Conservation (phyloP, 2,113 vertebrate genomes). For the Prolemur simus region DNA sequence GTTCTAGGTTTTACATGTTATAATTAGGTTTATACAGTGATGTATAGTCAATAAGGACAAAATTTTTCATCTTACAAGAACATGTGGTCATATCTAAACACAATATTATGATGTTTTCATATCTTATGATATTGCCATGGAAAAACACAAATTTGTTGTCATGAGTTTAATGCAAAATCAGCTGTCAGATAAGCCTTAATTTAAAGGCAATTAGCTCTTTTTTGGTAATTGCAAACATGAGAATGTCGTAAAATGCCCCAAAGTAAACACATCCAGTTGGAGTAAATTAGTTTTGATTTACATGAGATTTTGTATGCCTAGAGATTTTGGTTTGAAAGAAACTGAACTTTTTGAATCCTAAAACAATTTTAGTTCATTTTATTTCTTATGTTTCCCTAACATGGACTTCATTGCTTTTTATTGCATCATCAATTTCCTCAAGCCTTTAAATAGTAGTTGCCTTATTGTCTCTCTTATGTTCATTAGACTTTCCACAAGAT, state of each 20-base stretch:
- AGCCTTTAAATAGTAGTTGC: not conserved
- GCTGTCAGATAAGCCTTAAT: conserved; percentile 42
- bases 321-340: conserved; percentile 19
- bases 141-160: conserved; percentile 51
- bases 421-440: not conserved
- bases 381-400: conserved; percentile 6
- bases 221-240: conserved; percentile 53
- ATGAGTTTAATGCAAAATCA: conserved; percentile 56
- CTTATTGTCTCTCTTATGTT: not conserved
- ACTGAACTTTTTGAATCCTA: not conserved
- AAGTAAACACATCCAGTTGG: conserved; percentile 54
- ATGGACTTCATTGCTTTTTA: not conserved
- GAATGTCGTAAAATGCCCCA: conserved; percentile 52
- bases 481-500: not conserved
- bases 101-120: conserved; percentile 33
- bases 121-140: not conserved
- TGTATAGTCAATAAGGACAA: not conserved
- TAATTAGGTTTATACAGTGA: not conserved
- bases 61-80: not conserved
- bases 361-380: conserved; percentile 49
- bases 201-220: conserved; percentile 56
- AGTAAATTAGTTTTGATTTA: conserved; percentile 66
- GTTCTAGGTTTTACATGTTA: not conserved
- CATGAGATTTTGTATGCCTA: conserved; percentile 32
- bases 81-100: not conserved